These are phyloP conservation scores for Sprattus sprattus DNA, from an alignment of 2,113 vertebrate genomes.

Conservation along the genomic window DNA sequence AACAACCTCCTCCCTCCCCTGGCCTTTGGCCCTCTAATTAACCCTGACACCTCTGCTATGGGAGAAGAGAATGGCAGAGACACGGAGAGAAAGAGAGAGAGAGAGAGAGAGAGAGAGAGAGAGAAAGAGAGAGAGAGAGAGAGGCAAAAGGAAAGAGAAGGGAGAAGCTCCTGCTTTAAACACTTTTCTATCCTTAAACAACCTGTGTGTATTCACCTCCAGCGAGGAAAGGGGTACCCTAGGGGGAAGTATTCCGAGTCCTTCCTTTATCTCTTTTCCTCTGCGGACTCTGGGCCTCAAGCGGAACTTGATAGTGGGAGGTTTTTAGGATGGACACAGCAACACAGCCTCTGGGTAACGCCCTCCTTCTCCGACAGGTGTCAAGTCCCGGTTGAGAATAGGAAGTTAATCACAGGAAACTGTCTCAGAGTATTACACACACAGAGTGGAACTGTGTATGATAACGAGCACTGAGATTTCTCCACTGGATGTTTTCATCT, in stretches of 20 bases:
- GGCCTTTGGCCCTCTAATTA: constrained; percentile 34
- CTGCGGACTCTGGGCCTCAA: neutral
- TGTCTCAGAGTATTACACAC: neutral
- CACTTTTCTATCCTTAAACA: constrained; percentile 25
- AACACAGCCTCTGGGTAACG: neutral
- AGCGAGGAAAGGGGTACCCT: neutral
- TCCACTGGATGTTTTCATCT: neutral
- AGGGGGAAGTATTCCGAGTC: neutral
- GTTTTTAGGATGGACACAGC: neutral
- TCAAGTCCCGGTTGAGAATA: neutral
- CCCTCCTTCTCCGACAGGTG: neutral
- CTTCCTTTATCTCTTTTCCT: neutral
- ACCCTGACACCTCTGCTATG: constrained; percentile 20
- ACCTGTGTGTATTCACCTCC: neutral
- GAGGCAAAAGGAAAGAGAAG: neutral
- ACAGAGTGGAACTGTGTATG: neutral
- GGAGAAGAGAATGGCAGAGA: neutral
- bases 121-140: neutral
- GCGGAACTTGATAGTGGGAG: neutral
- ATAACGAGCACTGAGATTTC: neutral
- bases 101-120: neutral
- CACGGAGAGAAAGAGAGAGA: neutral
- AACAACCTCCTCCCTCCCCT: neutral
- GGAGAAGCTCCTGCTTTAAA: neutral
- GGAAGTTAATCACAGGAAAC: neutral